Evolutionary conservation across 2,888 invertebrate species (phyloP).

Genomic region (Belgica antarctica): DNA sequence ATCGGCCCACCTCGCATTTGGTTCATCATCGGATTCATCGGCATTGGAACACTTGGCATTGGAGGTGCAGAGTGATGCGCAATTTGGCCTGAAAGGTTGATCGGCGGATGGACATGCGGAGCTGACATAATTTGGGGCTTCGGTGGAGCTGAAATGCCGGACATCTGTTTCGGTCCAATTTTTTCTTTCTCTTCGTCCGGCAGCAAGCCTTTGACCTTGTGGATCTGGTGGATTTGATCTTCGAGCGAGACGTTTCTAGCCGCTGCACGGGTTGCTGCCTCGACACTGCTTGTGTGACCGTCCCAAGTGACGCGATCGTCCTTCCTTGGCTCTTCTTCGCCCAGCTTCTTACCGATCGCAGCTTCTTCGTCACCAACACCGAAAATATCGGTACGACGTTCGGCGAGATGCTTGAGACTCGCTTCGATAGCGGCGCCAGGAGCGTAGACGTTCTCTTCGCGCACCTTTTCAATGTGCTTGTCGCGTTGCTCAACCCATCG

Average conservation of each 20-base stretch:
- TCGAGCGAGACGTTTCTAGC: constrained; percentile 93
- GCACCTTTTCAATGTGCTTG: constrained; percentile 86
- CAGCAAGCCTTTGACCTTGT: constrained; percentile 89
- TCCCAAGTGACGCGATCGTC: constrained; percentile 97
- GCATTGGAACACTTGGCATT: constrained; percentile 49
- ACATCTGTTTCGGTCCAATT: constrained; percentile 85
- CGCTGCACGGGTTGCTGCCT: constrained; percentile 91
- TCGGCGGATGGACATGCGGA: constrained; percentile 46
- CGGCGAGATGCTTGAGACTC: constrained; percentile 91
- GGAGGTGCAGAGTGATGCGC: constrained; percentile 46
- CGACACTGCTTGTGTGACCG: constrained; percentile 95
- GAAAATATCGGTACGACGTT: constrained; percentile 99
- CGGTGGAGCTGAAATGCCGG: constrained; percentile 54
- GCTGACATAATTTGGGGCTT: constrained; percentile 48
- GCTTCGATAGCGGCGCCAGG: constrained; percentile 88
- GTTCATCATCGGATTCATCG: constrained; percentile 53
- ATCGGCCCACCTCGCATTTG: constrained; percentile 50
- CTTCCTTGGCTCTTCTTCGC: constrained; percentile 79
- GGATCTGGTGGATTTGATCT: constrained; percentile 96
- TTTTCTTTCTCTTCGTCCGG: constrained; percentile 97
- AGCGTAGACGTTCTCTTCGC: constrained; percentile 69
- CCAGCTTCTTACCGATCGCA: constrained; percentile 97
- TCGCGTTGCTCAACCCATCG: constrained; percentile 97
- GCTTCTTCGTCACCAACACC: constrained; percentile 99
- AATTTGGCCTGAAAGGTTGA: constrained; percentile 16